phyloP scores from a whole-genome alignment of 1,140 invertebrate genomes.

The Orchesella cincta region DNA sequence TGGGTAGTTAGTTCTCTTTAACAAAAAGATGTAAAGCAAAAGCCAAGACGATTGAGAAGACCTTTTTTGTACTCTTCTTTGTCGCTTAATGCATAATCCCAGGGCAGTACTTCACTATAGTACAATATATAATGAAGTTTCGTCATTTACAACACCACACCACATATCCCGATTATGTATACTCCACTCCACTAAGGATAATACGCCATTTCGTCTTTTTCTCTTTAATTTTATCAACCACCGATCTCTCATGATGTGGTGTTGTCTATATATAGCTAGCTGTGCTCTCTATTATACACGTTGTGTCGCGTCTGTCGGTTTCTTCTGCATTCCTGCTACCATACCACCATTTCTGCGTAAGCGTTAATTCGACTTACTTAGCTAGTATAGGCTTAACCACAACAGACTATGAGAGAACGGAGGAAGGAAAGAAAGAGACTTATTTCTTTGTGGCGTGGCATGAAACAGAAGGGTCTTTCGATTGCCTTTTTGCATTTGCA shows the following conservation, averaged over 20 bases:
- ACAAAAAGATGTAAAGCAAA: too few relatives aligned
- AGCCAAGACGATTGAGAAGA: slow-evolving; percentile 5
- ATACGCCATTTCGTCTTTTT: background rate
- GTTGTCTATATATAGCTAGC: too few relatives aligned
- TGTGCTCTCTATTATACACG: too few relatives aligned
- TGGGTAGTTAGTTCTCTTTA: too few relatives aligned
- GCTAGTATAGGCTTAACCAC: background rate
- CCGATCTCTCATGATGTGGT: too few relatives aligned
- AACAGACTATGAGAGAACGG: background rate
- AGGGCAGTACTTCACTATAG: background rate
- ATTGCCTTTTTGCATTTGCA: background rate
- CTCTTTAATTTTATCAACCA: background rate
- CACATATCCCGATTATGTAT: too few relatives aligned
- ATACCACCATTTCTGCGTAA: background rate
- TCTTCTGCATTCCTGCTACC: background rate
- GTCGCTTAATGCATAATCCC: background rate
- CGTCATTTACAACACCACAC: too few relatives aligned
- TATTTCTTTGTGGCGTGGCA: background rate
- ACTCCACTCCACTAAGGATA: too few relatives aligned
- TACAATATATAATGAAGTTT: background rate
- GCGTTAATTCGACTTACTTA: background rate
- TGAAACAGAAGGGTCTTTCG: slow-evolving; percentile 7
- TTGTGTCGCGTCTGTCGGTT: background rate
- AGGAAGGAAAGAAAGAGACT: background rate
- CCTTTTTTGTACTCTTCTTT: background rate